phyloP scores from a whole-genome alignment of 2,113 vertebrate genomes.

The Mormoops blainvillei region DNA sequence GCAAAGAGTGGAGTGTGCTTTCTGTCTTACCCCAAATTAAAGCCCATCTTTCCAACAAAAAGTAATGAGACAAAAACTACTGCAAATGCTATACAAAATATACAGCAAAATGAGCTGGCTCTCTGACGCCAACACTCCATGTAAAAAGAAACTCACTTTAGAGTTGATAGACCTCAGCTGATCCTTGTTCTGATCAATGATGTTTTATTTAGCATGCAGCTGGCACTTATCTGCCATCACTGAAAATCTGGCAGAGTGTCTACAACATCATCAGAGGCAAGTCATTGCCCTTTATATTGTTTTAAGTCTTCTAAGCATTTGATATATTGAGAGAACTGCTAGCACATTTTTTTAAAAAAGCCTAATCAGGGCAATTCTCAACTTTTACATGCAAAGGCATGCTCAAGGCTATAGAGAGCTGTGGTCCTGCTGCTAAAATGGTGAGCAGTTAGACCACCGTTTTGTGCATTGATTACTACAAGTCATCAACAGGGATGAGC shows the following conservation, averaged over 20 bases:
- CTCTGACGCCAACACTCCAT: neutral
- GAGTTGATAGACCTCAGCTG: neutral
- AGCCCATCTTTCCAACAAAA: neutral
- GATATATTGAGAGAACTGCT: neutral
- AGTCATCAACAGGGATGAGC: neutral
- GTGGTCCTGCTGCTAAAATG: neutral
- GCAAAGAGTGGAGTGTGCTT: neutral
- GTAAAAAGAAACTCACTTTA: neutral
- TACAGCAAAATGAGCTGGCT: neutral
- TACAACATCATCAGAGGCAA: neutral
- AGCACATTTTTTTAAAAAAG: neutral
- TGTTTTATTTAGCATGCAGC: neutral
- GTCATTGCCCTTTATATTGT: neutral
- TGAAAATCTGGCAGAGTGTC: neutral
- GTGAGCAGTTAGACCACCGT: neutral
- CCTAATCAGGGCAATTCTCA: neutral
- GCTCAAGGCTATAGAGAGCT: neutral
- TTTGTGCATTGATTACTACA: neutral
- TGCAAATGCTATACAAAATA: neutral
- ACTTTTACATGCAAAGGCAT: neutral
- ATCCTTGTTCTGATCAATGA: slow-evolving; percentile 20
- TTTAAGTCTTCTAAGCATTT: neutral
- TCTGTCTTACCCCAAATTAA: neutral
- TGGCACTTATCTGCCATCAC: slow-evolving; percentile 11
- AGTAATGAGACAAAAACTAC: neutral